These are phyloP conservation scores for Potorous gilbertii DNA, from an alignment of 2,797 vertebrate species.

Conservation along the genomic window DNA sequence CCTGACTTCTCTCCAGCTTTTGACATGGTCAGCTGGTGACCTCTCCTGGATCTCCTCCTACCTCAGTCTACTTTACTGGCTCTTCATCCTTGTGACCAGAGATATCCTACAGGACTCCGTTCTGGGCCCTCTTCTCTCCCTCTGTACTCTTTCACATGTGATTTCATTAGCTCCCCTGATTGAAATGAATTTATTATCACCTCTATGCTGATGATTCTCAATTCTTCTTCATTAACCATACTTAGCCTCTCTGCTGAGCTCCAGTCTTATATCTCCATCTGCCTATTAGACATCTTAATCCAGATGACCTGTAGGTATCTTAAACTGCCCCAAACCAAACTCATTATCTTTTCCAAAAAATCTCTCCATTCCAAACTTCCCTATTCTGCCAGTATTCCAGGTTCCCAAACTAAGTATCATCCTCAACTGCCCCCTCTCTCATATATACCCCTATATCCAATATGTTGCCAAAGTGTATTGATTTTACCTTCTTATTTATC, in stretches of 20 bases:
- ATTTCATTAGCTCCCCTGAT: not conserved
- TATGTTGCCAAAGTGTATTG: not conserved
- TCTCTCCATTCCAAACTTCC: no score
- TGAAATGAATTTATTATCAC: not conserved
- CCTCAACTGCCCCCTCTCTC: no score
- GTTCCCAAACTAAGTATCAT: no score
- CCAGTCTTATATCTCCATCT: not conserved
- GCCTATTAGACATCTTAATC: not conserved
- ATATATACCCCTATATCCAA: no score
- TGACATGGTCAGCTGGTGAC: not conserved
- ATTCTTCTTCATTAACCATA: not conserved
- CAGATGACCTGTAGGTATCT: no score
- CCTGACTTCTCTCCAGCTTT: not conserved
- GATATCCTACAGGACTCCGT: not conserved
- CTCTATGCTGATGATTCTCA: not conserved
- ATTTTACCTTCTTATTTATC: not conserved
- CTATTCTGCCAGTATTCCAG: no score
- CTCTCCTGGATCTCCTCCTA: not conserved
- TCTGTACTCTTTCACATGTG: not conserved
- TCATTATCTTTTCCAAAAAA: no score
- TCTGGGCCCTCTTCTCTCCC: not conserved
- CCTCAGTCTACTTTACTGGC: not conserved
- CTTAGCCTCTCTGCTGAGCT: not conserved
- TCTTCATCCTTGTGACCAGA: not conserved
- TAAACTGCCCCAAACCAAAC: no score